Evolutionary conservation across 2,113 vertebrate species (phyloP), one percentile per base, ranked within the genome.

Genomic region (Myotis davidii): DNA sequence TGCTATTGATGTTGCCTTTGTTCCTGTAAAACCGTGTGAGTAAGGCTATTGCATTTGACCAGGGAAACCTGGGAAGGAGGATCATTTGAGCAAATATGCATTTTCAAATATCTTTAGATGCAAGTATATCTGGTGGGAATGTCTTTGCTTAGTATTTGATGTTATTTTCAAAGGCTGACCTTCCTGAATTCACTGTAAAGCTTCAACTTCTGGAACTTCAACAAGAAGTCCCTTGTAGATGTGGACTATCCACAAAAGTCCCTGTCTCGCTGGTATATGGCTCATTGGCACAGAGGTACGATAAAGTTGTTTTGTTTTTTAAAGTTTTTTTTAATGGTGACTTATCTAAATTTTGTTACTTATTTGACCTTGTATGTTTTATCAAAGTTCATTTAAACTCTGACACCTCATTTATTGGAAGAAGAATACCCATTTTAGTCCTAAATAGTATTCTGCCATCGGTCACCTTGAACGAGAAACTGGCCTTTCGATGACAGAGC

Each of bases 31-130:
- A 64, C n/a, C 13, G 8, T 11, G 34, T 45, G 32, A 37, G 32
- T 6, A 34, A 76, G 65, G 52, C 37, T 50, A 32, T 67, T 45
- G 16, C 17, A 25, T 50, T 59, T 69, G 61, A 83, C 37, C 16
- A 39, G 14, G 64, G 45, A 91, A 59, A 42, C 25, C 29, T 34
- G 27, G 74, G 54, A 85, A 77, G 29, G 69, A 67, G 0, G 16
- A 45, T 32, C 21, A 73, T 45, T 56, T 74, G 81, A 59, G 61
- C 56, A 88, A 81, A 14, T 32, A 25, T 12, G 11, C 39, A 45
- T 88, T 95, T 88, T n/a, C 42, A 93, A 52, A 77, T 56, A 32
- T 18, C 34, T 34, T 90, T 32, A 48, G 29, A 92, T n/a, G 67
- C 2, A 48, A 37, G 39, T 1, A 0, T 81, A 69, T 52, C 87